Evolutionary conservation across 2,113 vertebrate species (phyloP).

Genomic region (Riparia riparia): DNA sequence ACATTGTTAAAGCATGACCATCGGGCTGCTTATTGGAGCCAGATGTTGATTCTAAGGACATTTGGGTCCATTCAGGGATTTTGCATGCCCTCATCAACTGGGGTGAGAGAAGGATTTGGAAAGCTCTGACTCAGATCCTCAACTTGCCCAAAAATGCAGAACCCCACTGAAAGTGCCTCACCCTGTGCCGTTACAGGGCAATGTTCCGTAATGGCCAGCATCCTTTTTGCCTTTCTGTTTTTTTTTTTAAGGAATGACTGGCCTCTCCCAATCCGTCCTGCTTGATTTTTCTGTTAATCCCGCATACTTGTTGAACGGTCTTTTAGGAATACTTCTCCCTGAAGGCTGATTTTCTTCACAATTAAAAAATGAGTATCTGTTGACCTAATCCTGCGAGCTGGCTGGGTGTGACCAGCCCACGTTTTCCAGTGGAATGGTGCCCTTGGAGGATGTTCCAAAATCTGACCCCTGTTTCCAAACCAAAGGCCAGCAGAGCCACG

Average conservation of each 20-base stretch:
- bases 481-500: background rate
- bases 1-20: conserved; percentile 69
- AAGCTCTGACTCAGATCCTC: conserved; percentile 60
- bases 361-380: conserved; percentile 32
- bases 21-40: conserved; percentile 82
- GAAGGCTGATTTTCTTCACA: conserved; percentile 49
- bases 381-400: conserved; percentile 54
- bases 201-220: background rate
- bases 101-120: conserved; percentile 69
- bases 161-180: conserved; percentile 26
- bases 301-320: background rate
- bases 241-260: background rate
- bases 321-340: conserved; percentile 47
- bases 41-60: conserved; percentile 80
- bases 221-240: background rate
- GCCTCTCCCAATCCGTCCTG: background rate
- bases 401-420: conserved; percentile 59
- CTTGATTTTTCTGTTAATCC: background rate
- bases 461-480: background rate
- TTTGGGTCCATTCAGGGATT: conserved; percentile 78
- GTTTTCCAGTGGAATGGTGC: conserved; percentile 56
- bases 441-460: conserved; percentile 28
- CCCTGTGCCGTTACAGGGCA: conserved; percentile 11
- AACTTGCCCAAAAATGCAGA: conserved; percentile 54
- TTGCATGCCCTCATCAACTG: conserved; percentile 78